Base-by-base conservation (phyloP, 2,113 vertebrate species). In the Cygnus buccinator region DNA sequence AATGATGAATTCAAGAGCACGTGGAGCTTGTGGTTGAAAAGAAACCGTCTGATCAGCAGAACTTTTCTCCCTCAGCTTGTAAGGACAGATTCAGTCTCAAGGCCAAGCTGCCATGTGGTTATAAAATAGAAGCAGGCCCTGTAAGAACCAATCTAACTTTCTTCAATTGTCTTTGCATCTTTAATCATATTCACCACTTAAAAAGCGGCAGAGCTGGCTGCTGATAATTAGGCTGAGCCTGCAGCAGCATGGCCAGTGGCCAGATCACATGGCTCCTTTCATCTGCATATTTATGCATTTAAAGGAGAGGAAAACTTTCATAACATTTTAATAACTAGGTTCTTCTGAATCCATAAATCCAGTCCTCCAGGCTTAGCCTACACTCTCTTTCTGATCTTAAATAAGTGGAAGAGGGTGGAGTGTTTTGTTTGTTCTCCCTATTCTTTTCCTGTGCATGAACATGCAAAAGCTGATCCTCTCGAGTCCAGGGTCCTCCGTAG, bases 211-310 rank as follows among this genome's bases (percentile, higher is more conserved):
- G 84, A 87, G 93, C 72, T 95, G 97, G 92, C 97, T 97, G 94
- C 89, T 72, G 95, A 96, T 97, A 96, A 97, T 97, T 97, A 96
- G 87, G 75, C 75, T 65, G 87, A 94, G 96, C 95, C 95, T 96
- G 93, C 73, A 97, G 95, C 95, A 95, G 90, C 88, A 84, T 97
- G 97, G 97, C 95, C 65, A 65, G 14, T 65, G 88, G 95, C 96
- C 97, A 98, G 94, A 88, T 90, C 95, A 94, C 72, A 78, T 95
- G 95, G 73, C 50, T 92, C 76, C 96, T 97, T 97, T 97, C 95
- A 97, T 97, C 96, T 97, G 94, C 94, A 96, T 96, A 95, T 95
- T 96, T 96, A 94, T 96, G 93, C 83, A 94, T 96, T 96, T 95
- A 93, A 95, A 96, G 93, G 70, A 81, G 82, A 92, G 94, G 92